These are phyloP conservation scores for Miniopterus natalensis DNA, from an alignment of 2,113 vertebrate species.

Conservation along the genomic window DNA sequence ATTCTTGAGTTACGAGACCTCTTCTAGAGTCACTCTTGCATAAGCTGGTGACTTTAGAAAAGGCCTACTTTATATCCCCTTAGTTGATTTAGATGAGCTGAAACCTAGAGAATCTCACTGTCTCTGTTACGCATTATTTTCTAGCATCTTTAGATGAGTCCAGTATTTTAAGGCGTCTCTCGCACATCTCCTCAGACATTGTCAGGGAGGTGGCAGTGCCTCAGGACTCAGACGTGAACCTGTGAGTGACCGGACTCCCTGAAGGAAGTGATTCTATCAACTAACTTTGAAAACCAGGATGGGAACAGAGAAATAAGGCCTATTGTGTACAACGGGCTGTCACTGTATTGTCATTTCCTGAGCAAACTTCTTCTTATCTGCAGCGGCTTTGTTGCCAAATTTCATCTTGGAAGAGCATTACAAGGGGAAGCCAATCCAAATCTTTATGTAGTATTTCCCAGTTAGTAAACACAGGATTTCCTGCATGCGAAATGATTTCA, in stretches of 20 bases:
- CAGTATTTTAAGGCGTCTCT: not conserved
- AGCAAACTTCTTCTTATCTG: conserved; percentile 1
- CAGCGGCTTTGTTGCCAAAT: conserved; percentile 48
- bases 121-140: not conserved
- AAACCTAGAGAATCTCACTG: not conserved
- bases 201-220: not conserved
- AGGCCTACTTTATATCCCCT: not conserved
- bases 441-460: conserved; percentile 79
- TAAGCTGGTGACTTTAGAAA: not conserved
- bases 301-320: not conserved
- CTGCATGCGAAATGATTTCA: conserved; percentile 77
- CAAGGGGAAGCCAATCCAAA: conserved; percentile 13
- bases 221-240: not conserved
- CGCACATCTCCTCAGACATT: not conserved
- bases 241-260: not conserved
- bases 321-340: not conserved
- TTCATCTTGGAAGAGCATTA: conserved; percentile 61
- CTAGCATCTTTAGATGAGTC: not conserved
- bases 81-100: not conserved
- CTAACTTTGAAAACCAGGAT: not conserved
- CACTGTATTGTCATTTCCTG: conserved; percentile 45
- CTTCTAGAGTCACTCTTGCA: not conserved
- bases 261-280: not conserved
- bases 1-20: not conserved
- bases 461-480: conserved; percentile 84